Evolutionary conservation across 1,140 invertebrate genomes (phyloP).

Genomic region (Mamestra configurata): DNA sequence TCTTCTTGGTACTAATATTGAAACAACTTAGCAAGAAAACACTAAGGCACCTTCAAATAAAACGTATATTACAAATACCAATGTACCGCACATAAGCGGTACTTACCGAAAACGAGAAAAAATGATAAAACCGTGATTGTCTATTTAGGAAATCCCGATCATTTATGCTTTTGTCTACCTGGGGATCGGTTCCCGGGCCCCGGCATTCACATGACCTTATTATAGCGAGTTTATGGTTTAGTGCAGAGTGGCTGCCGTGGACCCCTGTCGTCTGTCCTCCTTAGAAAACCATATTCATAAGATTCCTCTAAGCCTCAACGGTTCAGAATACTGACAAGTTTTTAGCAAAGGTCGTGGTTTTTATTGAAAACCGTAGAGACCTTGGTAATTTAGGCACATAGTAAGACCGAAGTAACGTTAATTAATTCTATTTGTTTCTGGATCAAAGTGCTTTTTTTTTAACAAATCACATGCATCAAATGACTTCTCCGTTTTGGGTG

Average conservation of each 20-base stretch:
- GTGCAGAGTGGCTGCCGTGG: background rate
- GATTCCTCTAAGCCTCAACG: background rate
- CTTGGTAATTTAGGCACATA: background rate
- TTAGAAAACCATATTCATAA: slow-evolving; percentile 21
- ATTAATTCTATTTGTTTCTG: slow-evolving; percentile 12
- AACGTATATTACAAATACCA: background rate
- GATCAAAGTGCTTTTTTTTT: no score
- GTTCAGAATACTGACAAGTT: slow-evolving; percentile 3
- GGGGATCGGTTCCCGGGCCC: background rate
- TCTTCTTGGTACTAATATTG: background rate
- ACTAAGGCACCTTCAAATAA: background rate
- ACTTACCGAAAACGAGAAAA: background rate
- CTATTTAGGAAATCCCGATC: slow-evolving; percentile 12
- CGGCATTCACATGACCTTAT: slow-evolving; percentile 6
- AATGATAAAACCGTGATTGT: background rate
- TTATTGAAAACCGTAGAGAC: background rate
- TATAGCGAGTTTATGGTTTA: background rate
- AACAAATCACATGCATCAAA: no score
- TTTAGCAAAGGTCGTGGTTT: background rate
- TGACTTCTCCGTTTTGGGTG: no score
- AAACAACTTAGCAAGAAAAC: background rate
- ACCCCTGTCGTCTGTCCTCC: background rate
- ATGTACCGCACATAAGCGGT: background rate
- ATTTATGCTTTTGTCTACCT: slow-evolving; percentile 11
- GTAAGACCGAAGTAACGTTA: background rate